Evolutionary conservation across 2,888 invertebrate species (phyloP), one percentile per base, ranked within the genome.

Genomic region (Nomada fabriciana): DNA sequence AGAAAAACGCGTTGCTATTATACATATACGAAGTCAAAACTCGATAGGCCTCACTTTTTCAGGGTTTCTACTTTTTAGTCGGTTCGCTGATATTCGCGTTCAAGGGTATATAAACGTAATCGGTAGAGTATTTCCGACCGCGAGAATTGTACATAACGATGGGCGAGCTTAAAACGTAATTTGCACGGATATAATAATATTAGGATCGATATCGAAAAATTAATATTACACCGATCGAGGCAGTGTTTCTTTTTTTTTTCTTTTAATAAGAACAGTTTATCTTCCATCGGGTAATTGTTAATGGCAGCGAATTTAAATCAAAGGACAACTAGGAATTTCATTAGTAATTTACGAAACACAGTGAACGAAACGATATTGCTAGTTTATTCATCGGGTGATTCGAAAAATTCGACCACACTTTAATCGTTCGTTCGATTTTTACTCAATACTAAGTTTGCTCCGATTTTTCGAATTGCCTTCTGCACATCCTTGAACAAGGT

Each of bases 11-110:
- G 64, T 85, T 80, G 78, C 78, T 84, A 84, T 69, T 83, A 85
- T 82, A 85, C 71, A 76, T 78, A 81, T 83, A 80, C 72, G 72
- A 77, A 76, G 53, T 74, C 65, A 73, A 82, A 42, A 36, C 36
- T 81, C 61, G 71, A 83, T 80, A 83, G 75, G 64, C 76, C 77
- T 81, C 80, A 81, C 68, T 74, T 84, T 87, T 87, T 72, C 82
- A 87, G 80, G 76, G 82, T 87, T 87, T 86, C 74, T 86, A 84
- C 80, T 57, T 75, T 81, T 83, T 74, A 67, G 11, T 29, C 43
- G 36, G 29, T 64, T 67, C 76, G 69, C 73, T 69, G 70, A 81
- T 64, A 55, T 15, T 47, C 47, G 47, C 47, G 47, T 15, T 47
- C 47, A 15, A 47, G 47, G 15, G 47, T 13, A 13, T 47, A 47